These are phyloP conservation scores for Antigone vipio DNA, from an alignment of 2,113 vertebrate genomes.

Conservation along the genomic window DNA sequence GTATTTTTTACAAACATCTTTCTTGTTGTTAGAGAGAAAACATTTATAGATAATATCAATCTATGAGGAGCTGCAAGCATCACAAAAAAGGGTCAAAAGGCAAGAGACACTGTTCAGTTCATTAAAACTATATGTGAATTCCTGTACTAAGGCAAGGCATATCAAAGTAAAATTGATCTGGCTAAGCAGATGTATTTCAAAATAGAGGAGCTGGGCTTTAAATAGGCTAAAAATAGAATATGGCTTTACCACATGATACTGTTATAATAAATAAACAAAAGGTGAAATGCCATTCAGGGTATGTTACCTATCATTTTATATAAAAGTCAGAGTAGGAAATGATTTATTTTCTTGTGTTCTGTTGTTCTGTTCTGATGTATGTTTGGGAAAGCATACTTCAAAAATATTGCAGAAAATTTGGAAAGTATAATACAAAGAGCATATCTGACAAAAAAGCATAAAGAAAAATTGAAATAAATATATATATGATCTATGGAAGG, in stretches of 20 bases:
- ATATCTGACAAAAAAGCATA: neutral
- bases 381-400: neutral
- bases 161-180: neutral
- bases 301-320: neutral
- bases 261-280: neutral
- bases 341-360: neutral
- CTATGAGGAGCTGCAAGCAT: neutral
- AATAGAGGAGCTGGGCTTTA: neutral
- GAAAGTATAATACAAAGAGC: neutral
- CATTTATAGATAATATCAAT: neutral
- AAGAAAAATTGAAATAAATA: neutral
- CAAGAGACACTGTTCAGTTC: neutral
- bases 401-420: neutral
- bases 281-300: fast-evolving
- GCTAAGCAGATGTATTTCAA: neutral
- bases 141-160: neutral
- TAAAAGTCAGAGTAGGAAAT: neutral
- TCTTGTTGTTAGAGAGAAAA: neutral
- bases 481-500: neutral
- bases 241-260: neutral
- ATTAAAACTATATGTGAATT: neutral
- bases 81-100: neutral
- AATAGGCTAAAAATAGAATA: neutral
- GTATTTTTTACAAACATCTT: neutral
- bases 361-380: neutral